Evolutionary conservation across 2,113 vertebrate genomes (phyloP), one percentile per base, ranked within the genome.

Genomic region (Prinia subflava): DNA sequence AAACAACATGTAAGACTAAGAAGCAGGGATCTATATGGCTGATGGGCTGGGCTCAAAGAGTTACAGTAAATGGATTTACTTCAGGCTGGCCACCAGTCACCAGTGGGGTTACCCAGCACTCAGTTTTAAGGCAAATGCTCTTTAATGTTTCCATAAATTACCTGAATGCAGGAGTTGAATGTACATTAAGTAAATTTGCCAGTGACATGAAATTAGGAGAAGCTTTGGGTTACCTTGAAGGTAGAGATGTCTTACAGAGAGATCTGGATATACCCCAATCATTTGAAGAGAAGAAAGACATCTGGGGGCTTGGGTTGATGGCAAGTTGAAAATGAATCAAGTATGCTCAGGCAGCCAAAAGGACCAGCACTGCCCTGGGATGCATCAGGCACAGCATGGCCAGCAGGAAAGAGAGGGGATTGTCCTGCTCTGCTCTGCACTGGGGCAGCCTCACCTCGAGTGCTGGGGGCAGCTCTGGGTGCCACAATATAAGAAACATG

Each of bases 331-430:
- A 49, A 27, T 35, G 4, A 77, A 37, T 33, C 37, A 73, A 41
- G 10, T 39, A 10, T 81, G 7, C n/a, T 31, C 7, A 55, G 50
- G 23, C 20, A 89, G 19, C 24, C 31, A 71, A 65, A 39, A 60
- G 35, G 33, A 16, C 23, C 33, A 33, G 2, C 7, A 10, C 7
- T 52, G 13, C 0, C 46, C 19, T 60, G 23, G 16, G 19, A 8
- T 0, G 13, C 37, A 59, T 59, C 52, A 74, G 52, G 52, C 6
- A 9, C 33, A 65, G 27, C 37, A 44, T 11, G 0, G 0, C 19
- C n/a, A 41, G 24, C 0, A 0, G 16, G 5, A 8, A 9, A 59
- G 37, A 8, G 28, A 74, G 44, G 25, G 28, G 15, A 50, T 16
- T 81, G 15, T 47, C n/a, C 56, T 0, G 0, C 31, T 65, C 52